Evolutionary conservation across 2,113 vertebrate genomes (phyloP).

Genomic region (Clarias gariepinus): DNA sequence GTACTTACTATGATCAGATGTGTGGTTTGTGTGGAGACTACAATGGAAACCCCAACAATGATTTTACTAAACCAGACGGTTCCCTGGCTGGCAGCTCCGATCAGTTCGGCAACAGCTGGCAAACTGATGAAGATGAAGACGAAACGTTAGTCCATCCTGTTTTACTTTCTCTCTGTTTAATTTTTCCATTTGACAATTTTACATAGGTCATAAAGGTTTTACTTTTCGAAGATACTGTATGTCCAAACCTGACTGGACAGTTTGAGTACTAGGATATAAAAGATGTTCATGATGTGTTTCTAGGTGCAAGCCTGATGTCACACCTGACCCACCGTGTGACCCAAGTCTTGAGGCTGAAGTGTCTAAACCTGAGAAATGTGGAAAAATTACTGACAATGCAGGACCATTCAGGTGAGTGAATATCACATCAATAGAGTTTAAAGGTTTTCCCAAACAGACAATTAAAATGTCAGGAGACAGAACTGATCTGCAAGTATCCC

Average conservation of each 20-base stretch:
- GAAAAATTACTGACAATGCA: slow-evolving; percentile 62
- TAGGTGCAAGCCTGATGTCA: slow-evolving; percentile 68
- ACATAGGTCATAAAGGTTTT: no score
- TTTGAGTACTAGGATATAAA: no score
- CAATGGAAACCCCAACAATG: slow-evolving; percentile 70
- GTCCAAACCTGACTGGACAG: neutral
- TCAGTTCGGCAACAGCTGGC: slow-evolving; percentile 80
- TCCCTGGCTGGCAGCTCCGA: slow-evolving; percentile 48
- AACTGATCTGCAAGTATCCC: neutral
- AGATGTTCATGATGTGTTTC: neutral
- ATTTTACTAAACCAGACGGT: slow-evolving; percentile 74
- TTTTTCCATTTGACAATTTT: neutral
- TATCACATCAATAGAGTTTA: neutral
- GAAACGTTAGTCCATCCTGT: slow-evolving; percentile 63
- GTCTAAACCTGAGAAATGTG: slow-evolving; percentile 72
- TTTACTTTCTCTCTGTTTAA: neutral
- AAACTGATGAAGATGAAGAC: slow-evolving; percentile 69
- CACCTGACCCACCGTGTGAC: slow-evolving; percentile 69
- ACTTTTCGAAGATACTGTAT: neutral
- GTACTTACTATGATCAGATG: slow-evolving; percentile 72
- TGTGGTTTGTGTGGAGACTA: slow-evolving; percentile 83
- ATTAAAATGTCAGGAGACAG: neutral
- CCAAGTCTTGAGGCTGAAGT: slow-evolving; percentile 64
- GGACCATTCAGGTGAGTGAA: slow-evolving; percentile 75
- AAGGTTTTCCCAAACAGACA: neutral